Base-by-base conservation (phyloP, 2,888 invertebrate genomes). In the Drosophila tanythrix region DNA sequence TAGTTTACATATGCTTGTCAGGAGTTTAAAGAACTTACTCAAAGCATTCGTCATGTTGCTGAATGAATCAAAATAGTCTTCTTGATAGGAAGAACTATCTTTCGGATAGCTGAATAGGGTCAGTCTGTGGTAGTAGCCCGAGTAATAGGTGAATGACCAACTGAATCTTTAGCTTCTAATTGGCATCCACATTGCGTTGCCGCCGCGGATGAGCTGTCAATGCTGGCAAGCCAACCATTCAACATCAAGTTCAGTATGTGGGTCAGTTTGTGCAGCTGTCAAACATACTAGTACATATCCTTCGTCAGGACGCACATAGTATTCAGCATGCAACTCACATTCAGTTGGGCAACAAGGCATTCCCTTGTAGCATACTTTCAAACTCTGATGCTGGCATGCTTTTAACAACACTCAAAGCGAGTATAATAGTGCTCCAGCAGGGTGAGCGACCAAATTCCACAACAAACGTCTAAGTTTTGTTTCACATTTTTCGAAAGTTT, bases 261-360 rank as follows among this genome's bases (percentile, higher is more conserved):
- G 89, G 84, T 87, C 79, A 79, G 84, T 74, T 83, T 89, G 76
- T 81, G 84, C 89, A 89, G 87, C 81, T 88, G 86, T 51, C 55
- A 48, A 8, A 25, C 8, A 25, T 25, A 8, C 46, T 25, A 2
- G 8, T 15, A 8, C 25, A 46, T 46, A 15, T 46, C 4, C 46
- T 27, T 3, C 27, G 27, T 5, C 50, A 50, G 50, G 18, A 46
- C 21, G 11, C 21, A 21, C 25, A n/a, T 36, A 38, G 59, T 53
- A 18, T 77, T 33, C 33, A 33, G 33, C 33, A 59, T 58, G 51
- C 70, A 76, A 58, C 72, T 62, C 56, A 76, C 68, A 70, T 74
- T 62, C 58, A 33, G 65, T 38, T 48, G 53, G 51, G 15, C 48
- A 56, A 36, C 58, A 56, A n/a, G 50, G 67, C 48, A 60, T 75